These are phyloP conservation scores for Salvelinus alpinus DNA, from an alignment of 2,113 vertebrate species.

Conservation along the genomic window DNA sequence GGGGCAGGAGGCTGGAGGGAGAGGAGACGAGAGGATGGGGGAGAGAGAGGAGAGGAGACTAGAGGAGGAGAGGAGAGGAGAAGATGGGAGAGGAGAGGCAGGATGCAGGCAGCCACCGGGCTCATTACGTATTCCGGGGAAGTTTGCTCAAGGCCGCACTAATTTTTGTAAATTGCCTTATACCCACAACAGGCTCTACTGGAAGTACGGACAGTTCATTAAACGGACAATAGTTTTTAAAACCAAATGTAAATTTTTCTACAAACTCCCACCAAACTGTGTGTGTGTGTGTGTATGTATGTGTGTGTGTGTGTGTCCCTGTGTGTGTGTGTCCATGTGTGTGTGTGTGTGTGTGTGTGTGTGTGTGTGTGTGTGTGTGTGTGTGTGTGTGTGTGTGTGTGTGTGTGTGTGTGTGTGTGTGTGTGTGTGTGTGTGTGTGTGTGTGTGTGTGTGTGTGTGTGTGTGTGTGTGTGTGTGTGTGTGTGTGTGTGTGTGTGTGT, in stretches of 20 bases:
- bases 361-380: neutral
- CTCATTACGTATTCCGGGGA: slow-evolving; percentile 13
- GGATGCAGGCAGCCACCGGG: neutral
- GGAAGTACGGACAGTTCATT: neutral
- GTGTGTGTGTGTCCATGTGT: neutral
- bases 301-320: neutral
- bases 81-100: neutral
- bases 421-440: too few relatives aligned
- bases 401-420: neutral
- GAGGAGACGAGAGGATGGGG: too few relatives aligned
- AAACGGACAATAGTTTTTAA: neutral
- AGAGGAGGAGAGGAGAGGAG: too few relatives aligned
- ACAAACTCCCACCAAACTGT: neutral
- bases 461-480: too few relatives aligned
- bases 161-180: slow-evolving; percentile 40
- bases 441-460: too few relatives aligned
- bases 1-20: too few relatives aligned
- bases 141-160: neutral
- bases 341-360: neutral
- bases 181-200: neutral
- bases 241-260: neutral
- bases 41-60: too few relatives aligned
- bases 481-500: too few relatives aligned
- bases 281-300: neutral
- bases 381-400: neutral